Conservation (phyloP, 2,888 invertebrate genomes). For the Onthophagus sagittarius region DNA sequence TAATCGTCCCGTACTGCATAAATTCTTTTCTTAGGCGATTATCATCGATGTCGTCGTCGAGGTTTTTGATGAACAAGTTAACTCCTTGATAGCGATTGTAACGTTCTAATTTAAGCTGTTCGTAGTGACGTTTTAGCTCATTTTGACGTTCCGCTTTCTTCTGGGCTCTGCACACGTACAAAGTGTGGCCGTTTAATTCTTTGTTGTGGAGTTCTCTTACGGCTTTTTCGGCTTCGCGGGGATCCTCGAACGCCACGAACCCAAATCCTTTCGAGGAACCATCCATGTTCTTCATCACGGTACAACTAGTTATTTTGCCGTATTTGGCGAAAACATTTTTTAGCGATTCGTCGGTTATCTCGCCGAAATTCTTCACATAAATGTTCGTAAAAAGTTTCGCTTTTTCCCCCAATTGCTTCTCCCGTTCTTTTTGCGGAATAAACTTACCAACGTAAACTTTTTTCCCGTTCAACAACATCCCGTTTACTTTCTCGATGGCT, state of each 20-base stretch:
- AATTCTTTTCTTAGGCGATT: conserved; percentile 63
- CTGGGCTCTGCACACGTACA: conserved; percentile 97
- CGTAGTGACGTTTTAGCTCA: conserved; percentile 93
- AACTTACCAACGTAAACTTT: conserved; percentile 98
- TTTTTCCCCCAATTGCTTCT: conserved; percentile 94
- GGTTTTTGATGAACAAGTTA: conserved; percentile 70
- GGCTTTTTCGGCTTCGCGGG: conserved; percentile 91
- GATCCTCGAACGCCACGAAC: conserved; percentile 95
- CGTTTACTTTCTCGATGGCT: conserved; percentile 97
- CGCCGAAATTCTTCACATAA: conserved; percentile 97
- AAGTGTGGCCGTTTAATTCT: conserved; percentile 68
- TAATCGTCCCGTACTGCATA: conserved; percentile 63
- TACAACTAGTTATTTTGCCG: conserved; percentile 87
- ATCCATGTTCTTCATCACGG: conserved; percentile 87
- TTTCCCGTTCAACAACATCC: conserved; percentile 97
- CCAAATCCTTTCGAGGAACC: conserved; percentile 98
- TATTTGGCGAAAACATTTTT: conserved; percentile 87
- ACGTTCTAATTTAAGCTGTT: conserved; percentile 88
- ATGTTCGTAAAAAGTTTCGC: conserved; percentile 96
- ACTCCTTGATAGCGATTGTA: conserved; percentile 65
- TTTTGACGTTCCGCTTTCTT: conserved; percentile 97
- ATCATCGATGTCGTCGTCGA: conserved; percentile 68
- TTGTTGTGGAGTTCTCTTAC: conserved; percentile 87
- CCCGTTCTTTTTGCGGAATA: conserved; percentile 93
- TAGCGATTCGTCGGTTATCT: conserved; percentile 83